phyloP scores from a whole-genome alignment of 2,797 vertebrate species.

The Sebastes hopkinsi region DNA sequence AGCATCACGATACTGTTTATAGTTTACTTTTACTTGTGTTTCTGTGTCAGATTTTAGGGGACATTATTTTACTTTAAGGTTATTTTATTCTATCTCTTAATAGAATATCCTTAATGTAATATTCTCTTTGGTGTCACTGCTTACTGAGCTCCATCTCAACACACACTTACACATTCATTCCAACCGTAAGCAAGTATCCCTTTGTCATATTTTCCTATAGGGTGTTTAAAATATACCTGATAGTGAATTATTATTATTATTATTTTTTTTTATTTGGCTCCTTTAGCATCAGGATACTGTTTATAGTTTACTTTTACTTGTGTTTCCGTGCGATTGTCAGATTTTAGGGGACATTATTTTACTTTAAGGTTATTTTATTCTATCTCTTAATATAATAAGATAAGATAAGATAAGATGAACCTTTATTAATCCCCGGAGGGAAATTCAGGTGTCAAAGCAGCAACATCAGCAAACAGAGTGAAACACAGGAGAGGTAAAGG shows the following conservation, averaged over 20 bases:
- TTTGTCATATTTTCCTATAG: background rate
- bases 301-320: background rate
- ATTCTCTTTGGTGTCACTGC: constrained; percentile 20
- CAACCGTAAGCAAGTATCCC: background rate
- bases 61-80: background rate
- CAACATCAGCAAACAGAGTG: no score
- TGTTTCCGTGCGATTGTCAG: background rate
- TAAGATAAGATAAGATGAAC: no score
- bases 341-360: background rate
- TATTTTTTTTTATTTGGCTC: background rate
- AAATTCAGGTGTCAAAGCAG: no score
- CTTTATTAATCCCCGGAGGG: no score
- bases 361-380: background rate
- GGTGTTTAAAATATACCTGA: background rate
- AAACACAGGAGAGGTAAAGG: no score
- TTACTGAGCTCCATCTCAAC: background rate
- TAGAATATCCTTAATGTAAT: background rate
- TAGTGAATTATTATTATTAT: background rate
- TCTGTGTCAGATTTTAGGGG: background rate
- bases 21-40: background rate
- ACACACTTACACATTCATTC: background rate
- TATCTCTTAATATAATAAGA: background rate
- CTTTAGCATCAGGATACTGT: background rate
- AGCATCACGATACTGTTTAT: background rate
- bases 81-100: background rate